These are phyloP conservation scores for Alethe diademata DNA, from an alignment of 2,113 vertebrate species.

Conservation along the genomic window DNA sequence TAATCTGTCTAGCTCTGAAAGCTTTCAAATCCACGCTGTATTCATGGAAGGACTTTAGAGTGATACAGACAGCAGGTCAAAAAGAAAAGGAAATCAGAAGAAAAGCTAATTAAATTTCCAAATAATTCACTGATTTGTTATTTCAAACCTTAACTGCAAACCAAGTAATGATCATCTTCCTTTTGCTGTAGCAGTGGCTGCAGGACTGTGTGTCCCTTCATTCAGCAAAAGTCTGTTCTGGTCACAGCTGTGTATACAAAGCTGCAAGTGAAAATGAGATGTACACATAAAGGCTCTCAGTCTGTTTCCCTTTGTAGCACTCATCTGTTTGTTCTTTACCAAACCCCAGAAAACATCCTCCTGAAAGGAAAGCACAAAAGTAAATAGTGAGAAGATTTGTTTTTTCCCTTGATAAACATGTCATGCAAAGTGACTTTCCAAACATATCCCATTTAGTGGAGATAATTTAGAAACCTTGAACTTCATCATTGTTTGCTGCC, in stretches of 20 bases:
- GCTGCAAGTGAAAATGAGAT: conserved; percentile 48
- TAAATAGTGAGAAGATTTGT: conserved; percentile 70
- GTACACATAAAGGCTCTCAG: conserved; percentile 38
- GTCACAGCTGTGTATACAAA: conserved; percentile 70
- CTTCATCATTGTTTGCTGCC: neutral
- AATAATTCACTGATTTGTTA: neutral
- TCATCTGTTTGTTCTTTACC: conserved; percentile 71
- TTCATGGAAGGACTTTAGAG: neutral
- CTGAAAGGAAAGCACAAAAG: conserved; percentile 50
- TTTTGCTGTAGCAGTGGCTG: neutral
- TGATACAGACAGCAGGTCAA: neutral
- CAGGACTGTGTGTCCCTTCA: neutral
- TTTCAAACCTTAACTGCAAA: neutral
- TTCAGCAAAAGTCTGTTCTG: conserved; percentile 25
- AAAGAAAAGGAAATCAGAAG: neutral
- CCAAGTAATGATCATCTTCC: neutral
- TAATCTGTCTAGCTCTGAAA: neutral
- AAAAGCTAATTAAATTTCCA: conserved; percentile 14
- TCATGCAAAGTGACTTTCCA: conserved; percentile 69
- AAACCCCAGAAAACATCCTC: conserved; percentile 65
- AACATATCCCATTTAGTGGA: conserved; percentile 50
- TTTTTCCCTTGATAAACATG: conserved; percentile 71
- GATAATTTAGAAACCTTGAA: conserved; percentile 43
- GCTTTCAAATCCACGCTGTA: neutral
- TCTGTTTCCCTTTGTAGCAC: conserved; percentile 51